Evolutionary conservation across 2,888 invertebrate species (phyloP), one percentile per base, ranked within the genome.

Genomic region (Oscheius sp.): DNA sequence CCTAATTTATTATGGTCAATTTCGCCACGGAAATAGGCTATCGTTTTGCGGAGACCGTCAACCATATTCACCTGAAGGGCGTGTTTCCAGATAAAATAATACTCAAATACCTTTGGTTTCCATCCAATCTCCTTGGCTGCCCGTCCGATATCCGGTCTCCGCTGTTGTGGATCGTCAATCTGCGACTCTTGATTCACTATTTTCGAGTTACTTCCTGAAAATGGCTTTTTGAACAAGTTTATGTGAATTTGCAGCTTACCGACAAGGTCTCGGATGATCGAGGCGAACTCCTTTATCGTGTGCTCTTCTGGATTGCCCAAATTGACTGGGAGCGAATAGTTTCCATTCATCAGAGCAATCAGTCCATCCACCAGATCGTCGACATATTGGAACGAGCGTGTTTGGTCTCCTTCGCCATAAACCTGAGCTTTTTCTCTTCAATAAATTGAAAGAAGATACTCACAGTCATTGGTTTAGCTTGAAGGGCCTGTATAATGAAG

Each of bases 241-340:
- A 51, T 11, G 13, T n/a, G 13, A 76, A 55, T 9, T 42, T 2
- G 5, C 37, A 2, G 86, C 90, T 85, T 78, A 91, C 91, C 91
- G n/a, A 91, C 90, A 62, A 91, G 81, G 55, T 90, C 86, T 71
- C 89, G 88, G 58, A 92, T 92, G 50, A 91, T 90, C n/a, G 83
- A 81, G 10, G 92, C 92, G 85, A 92, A 91, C 66, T 92, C 94
- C 92, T 93, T 93, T 85, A 99, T 98, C 1, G 96, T 95, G 90
- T 96, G 95, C 90, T 99, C 99, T 57, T 96, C 95, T 0, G 99
- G 98, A 91, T 99, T 99, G 55, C 99, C 99, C 78, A 99, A 91
- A 91, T 99, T 99, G 1, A 99, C 93, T 5, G 99, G 99, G 84
- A 93, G 92, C 0, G 94, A 93, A 90, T 95, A 96, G 91, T 96